Base-by-base conservation (phyloP, 2,113 vertebrate species). In the Oceanites oceanicus region DNA sequence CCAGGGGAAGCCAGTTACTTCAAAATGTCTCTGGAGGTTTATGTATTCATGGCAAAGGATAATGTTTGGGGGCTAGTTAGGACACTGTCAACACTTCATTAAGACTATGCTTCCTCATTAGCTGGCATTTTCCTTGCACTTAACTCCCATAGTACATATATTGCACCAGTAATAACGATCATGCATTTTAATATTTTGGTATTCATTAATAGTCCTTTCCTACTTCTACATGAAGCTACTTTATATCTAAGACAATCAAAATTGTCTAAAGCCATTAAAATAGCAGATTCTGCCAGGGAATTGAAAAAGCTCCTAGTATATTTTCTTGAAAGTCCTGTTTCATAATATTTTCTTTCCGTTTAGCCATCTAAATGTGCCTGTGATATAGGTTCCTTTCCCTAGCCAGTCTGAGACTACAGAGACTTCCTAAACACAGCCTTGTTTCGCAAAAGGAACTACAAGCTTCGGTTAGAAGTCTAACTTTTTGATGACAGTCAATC, bases 51-150 rank as follows among this genome's bases (percentile, higher is more conserved):
- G 53, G 32, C 49, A 83, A 78, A 83, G 34, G 63, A 92, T 55
- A 71, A 70, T 88, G 5, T 90, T 89, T 84, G 47, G 52, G 44
- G 71, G 49, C 22, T 68, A 68, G 58, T 72, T 55, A 91, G 77
- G 74, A 83, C 61, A 66, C 62, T 93, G 75, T 95, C 80, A 84
- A n/a, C 34, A 82, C n/a, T 92, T 94, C 77, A 65, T 87, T 87
- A 92, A 76, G 36, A 36, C n/a, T 85, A 16, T 67, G 23, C 55
- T 94, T 85, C 85, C 63, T 95, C 1, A 9, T 49, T 77, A 74
- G 36, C 47, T 92, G 62, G 13, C 23, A 65, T 88, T 93, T 94
- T 66, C n/a, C 66, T 92, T 78, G 50, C 55, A 29, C 55, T 76
- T 89, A 93, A 87, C 26, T 67, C 32, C 26, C 61, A 22, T 53